Percentiles rank a stretch among this genome's conserved stretches.
phyloP scores from a whole-genome alignment of 2,888 invertebrate species.

The Mimachlamys varia region DNA sequence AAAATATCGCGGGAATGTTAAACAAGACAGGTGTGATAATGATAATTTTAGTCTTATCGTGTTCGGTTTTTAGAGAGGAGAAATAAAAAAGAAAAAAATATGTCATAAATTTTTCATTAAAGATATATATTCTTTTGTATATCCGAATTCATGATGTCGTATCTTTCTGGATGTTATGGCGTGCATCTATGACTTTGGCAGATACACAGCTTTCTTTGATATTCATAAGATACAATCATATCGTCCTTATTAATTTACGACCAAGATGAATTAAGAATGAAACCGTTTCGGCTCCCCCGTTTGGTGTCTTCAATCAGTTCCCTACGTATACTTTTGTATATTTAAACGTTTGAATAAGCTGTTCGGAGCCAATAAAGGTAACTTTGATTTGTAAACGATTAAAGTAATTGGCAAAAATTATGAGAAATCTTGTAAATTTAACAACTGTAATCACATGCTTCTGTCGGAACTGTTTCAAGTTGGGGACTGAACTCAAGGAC shows the following conservation, averaged over 20 bases:
- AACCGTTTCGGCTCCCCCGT: background rate
- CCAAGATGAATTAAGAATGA: background rate
- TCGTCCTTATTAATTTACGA: background rate
- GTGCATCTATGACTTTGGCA: background rate
- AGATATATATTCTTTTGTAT: too few species aligned
- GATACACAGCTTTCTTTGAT: background rate
- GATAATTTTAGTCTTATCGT: background rate
- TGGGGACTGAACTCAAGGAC: too few species aligned
- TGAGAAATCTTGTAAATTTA: background rate
- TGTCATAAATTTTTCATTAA: background rate
- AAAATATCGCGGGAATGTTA: background rate
- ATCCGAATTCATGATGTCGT: background rate
- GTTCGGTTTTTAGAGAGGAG: background rate
- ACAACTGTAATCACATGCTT: background rate
- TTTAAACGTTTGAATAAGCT: background rate
- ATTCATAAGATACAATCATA: background rate
- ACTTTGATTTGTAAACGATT: background rate
- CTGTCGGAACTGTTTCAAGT: background rate
- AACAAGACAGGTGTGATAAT: slow-evolving; percentile 4
- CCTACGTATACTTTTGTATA: background rate
- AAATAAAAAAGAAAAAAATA: background rate
- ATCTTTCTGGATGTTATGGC: background rate
- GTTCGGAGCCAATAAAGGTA: background rate
- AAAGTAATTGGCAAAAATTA: background rate
- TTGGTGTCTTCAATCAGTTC: background rate